These are phyloP conservation scores for Pachyramphus minor DNA, from an alignment of 2,113 vertebrate genomes.

Conservation along the genomic window DNA sequence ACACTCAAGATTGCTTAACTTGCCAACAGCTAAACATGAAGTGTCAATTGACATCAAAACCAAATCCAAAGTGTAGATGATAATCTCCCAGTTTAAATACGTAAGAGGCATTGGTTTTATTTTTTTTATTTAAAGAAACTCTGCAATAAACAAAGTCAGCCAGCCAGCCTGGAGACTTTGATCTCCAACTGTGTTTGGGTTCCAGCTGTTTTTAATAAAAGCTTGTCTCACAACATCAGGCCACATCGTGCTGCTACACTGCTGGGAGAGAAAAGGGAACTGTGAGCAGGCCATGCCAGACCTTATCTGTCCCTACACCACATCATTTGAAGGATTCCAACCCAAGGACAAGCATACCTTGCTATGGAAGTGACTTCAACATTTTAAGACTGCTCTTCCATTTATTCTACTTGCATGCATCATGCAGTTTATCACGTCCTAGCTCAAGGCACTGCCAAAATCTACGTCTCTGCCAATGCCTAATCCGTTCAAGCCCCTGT, in stretches of 20 bases:
- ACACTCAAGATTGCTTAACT: not conserved
- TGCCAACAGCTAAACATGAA: not conserved
- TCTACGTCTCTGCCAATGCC: not conserved
- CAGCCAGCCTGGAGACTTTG: not conserved
- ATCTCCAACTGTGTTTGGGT: not conserved
- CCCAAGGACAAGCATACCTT: not conserved
- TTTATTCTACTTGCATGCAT: not conserved
- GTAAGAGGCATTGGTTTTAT: not conserved
- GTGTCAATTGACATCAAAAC: not conserved
- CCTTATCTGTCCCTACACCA: not conserved
- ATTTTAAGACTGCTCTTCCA: not conserved
- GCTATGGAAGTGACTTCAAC: not conserved
- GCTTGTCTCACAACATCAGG: not conserved
- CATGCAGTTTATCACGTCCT: not conserved
- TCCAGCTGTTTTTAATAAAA: not conserved
- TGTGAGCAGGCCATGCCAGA: not conserved
- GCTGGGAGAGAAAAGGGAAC: not conserved
- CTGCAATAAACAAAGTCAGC: not conserved
- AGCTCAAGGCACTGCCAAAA: not conserved
- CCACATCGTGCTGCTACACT: not conserved
- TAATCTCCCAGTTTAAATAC: not conserved
- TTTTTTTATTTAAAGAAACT: not conserved
- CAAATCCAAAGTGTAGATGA: not conserved
- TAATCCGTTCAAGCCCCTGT: not conserved
- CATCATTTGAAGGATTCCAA: not conserved